These are phyloP conservation scores for Natator depressus DNA, from an alignment of 2,113 vertebrate species.

Conservation along the genomic window DNA sequence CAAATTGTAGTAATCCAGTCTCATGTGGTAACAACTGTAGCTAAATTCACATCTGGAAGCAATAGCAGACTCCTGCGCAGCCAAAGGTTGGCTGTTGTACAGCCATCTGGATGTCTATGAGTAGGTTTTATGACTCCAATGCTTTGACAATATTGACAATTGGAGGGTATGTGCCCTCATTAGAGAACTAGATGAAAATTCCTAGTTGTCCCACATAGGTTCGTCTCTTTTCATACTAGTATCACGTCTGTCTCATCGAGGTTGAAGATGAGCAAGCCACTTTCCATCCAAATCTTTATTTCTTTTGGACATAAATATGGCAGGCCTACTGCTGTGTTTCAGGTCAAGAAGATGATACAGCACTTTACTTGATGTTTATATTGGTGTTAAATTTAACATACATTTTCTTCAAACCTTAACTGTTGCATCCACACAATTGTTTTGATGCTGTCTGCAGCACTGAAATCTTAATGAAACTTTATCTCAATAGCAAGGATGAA, in stretches of 20 bases:
- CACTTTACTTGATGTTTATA: not conserved
- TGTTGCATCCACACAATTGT: not conserved
- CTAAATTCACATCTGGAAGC: not conserved
- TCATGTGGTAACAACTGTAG: not conserved
- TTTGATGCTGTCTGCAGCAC: not conserved
- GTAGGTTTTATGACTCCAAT: not conserved
- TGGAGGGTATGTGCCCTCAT: not conserved
- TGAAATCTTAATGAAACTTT: not conserved
- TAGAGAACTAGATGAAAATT: not conserved
- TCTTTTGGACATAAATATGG: not conserved
- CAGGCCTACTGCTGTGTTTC: not conserved
- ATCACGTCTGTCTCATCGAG: not conserved
- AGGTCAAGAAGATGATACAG: not conserved
- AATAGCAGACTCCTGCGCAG: not conserved
- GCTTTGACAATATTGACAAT: not conserved
- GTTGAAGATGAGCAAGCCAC: not conserved
- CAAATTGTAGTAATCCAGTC: not conserved
- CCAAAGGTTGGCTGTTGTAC: not conserved
- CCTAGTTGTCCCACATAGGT: not conserved
- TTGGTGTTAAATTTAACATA: not conserved
- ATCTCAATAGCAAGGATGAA: not conserved
- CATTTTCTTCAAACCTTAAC: not conserved
- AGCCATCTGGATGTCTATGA: not conserved
- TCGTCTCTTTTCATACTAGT: not conserved
- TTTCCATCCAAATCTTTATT: not conserved